These are phyloP conservation scores for Neria commutata DNA, from an alignment of 2,888 invertebrate species.

Conservation along the genomic window DNA sequence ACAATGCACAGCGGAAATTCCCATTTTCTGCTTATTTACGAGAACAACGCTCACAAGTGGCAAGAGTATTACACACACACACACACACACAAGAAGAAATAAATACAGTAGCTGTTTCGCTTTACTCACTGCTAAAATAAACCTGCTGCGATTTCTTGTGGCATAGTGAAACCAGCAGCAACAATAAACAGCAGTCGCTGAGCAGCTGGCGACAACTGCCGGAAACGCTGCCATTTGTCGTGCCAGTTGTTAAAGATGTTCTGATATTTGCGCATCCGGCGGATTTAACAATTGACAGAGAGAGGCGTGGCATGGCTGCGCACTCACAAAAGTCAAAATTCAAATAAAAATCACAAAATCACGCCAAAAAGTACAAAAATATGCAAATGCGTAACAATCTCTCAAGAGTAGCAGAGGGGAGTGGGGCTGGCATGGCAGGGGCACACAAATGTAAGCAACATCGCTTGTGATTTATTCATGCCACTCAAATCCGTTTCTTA, in stretches of 20 bases:
- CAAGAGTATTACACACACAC: conserved; percentile 7
- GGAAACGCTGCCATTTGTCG: conserved; percentile 1
- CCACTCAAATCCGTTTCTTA: conserved; percentile 37
- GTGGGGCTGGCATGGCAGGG: neutral
- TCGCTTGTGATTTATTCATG: conserved; percentile 33
- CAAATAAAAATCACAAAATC: neutral
- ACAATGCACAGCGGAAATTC: conserved; percentile 26
- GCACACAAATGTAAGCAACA: neutral
- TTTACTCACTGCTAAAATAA: neutral
- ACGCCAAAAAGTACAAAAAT: conserved; percentile 28
- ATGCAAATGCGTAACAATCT: conserved; percentile 53
- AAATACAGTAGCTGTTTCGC: neutral
- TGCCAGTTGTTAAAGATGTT: conserved; percentile 10
- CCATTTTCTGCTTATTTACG: conserved; percentile 30
- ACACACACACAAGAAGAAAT: neutral
- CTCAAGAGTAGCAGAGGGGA: conserved; percentile 50
- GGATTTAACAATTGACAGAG: conserved; percentile 17
- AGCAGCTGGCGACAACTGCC: neutral
- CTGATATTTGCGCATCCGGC: conserved; percentile 18
- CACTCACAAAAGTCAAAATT: neutral
- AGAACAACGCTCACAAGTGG: conserved; percentile 6
- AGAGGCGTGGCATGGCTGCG: neutral
- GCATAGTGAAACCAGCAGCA: neutral
- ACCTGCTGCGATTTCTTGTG: too few species aligned
- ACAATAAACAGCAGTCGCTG: conserved; percentile 1